Conservation (phyloP, 2,797 vertebrate genomes). For the Hoplostethus atlanticus region DNA sequence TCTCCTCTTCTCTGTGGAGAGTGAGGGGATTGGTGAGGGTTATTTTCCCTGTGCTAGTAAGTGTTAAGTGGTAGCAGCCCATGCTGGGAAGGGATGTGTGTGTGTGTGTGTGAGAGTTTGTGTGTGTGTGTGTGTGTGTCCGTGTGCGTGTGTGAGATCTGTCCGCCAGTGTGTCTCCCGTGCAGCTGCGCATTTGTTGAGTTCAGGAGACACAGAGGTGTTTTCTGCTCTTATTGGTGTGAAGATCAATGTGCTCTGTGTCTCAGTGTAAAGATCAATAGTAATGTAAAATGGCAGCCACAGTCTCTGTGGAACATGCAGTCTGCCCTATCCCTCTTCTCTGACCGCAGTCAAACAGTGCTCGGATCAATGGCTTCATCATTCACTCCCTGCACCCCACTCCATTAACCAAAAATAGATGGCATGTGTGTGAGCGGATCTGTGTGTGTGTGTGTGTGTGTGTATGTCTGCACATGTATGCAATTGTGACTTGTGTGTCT, state of each 20-base stretch:
- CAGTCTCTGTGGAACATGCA: conserved; percentile 55
- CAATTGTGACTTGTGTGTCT: conserved; percentile 11
- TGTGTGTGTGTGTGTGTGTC: neutral
- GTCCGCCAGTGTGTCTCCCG: neutral
- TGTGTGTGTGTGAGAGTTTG: neutral
- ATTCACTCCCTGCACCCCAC: conserved; percentile 55
- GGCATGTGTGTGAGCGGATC: conserved; percentile 4
- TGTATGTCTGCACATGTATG: conserved; percentile 35
- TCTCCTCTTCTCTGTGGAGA: neutral
- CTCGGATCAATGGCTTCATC: conserved; percentile 69
- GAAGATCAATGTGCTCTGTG: conserved; percentile 71
- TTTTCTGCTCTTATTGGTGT: conserved; percentile 53
- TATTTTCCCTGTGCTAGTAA: conserved; percentile 10
- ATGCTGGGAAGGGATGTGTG: neutral
- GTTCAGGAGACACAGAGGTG: conserved; percentile 35
- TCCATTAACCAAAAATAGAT: conserved; percentile 64
- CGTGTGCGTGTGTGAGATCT: conserved; percentile 8
- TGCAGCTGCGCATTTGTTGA: conserved; percentile 2
- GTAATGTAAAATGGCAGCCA: conserved; percentile 79
- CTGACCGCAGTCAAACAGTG: conserved; percentile 41
- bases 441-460: conserved; percentile 16
- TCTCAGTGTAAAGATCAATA: conserved; percentile 76
- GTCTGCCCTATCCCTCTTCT: conserved; percentile 42
- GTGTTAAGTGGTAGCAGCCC: conserved; percentile 24
- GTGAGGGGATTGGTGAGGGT: neutral